These are phyloP conservation scores for Amphibalanus amphitrite DNA, from an alignment of 1,140 invertebrate species.

Conservation along the genomic window DNA sequence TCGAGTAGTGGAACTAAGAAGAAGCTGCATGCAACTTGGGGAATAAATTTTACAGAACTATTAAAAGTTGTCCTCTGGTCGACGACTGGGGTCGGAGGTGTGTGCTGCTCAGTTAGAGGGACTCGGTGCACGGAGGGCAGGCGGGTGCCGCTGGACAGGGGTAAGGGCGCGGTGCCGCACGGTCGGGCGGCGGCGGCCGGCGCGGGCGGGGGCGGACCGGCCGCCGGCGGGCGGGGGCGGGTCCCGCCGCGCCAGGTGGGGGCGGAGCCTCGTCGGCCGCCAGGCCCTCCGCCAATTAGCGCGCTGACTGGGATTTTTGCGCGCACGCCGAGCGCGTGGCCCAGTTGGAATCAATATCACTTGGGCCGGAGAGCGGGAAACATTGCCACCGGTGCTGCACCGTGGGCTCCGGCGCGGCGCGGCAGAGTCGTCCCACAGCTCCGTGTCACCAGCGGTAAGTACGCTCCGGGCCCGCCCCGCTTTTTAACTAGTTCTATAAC, in stretches of 20 bases:
- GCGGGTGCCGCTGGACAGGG: too few species aligned
- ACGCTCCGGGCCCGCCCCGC: too few species aligned
- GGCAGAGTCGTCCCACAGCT: neutral
- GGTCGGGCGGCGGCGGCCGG: too few species aligned
- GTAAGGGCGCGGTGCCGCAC: neutral
- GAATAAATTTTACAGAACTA: slow-evolving; percentile 2
- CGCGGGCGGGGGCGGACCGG: too few species aligned
- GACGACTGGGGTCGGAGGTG: neutral
- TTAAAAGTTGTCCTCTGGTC: neutral
- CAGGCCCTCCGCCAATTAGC: neutral
- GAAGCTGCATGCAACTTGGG: neutral
- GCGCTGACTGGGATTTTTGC: neutral
- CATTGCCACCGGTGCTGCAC: neutral
- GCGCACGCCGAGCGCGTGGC: neutral
- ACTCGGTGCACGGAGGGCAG: neutral
- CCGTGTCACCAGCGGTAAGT: neutral
- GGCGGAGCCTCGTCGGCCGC: neutral
- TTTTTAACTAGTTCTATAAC: neutral
- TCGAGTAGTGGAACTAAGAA: slow-evolving; percentile 1
- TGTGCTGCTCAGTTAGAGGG: neutral
- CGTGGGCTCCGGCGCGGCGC: too few species aligned
- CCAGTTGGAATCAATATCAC: neutral
- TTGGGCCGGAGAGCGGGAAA: neutral
- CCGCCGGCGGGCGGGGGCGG: too few species aligned
- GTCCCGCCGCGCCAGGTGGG: too few species aligned